A percentile compares a stretch with the other conserved stretches of the same genome.
phyloP scores from a whole-genome alignment of 1,140 invertebrate species.

The Adoxophyes honmai region DNA sequence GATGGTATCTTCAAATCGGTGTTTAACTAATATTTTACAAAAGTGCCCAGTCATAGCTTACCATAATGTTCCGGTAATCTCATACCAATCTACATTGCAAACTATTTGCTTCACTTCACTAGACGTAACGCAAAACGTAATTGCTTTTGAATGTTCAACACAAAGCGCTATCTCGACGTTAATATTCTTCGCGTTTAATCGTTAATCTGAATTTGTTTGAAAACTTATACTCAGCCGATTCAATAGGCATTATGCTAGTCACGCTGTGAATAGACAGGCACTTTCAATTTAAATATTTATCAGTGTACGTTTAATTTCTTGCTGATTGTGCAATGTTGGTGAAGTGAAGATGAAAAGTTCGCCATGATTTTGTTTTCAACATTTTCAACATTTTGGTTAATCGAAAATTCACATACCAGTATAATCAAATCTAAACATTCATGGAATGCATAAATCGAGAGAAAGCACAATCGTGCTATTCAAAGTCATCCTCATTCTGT shows the following conservation, averaged over 20 bases:
- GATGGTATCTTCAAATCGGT: not conserved
- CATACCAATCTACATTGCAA: conserved; percentile 18
- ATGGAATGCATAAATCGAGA: not conserved
- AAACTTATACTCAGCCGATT: conserved; percentile 4
- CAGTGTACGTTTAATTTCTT: too few relatives aligned
- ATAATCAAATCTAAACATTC: too few relatives aligned
- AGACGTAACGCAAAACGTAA: conserved; percentile 12
- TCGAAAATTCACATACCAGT: too few relatives aligned
- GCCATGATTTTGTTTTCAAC: too few relatives aligned
- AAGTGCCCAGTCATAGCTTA: not conserved
- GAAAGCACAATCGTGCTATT: conserved; percentile 3
- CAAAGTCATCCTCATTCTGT: conserved; percentile 1
- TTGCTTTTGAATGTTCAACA: conserved; percentile 26
- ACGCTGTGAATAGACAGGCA: not conserved
- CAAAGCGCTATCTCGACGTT: conserved; percentile 18
- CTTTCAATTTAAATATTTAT: conserved; percentile 8
- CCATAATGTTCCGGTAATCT: conserved; percentile 13
- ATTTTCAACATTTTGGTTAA: too few relatives aligned
- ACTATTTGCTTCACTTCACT: conserved; percentile 22
- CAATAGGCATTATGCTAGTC: conserved; percentile 2
- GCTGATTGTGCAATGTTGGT: too few relatives aligned
- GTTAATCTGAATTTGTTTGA: conserved; percentile 17
- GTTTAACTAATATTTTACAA: conserved; percentile 9
- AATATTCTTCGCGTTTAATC: conserved; percentile 24
- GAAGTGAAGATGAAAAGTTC: too few relatives aligned